A percentile compares a stretch with the other conserved stretches of the same genome.
Conservation (phyloP, 2,797 vertebrate genomes). For the Tarsius wallacei region DNA sequence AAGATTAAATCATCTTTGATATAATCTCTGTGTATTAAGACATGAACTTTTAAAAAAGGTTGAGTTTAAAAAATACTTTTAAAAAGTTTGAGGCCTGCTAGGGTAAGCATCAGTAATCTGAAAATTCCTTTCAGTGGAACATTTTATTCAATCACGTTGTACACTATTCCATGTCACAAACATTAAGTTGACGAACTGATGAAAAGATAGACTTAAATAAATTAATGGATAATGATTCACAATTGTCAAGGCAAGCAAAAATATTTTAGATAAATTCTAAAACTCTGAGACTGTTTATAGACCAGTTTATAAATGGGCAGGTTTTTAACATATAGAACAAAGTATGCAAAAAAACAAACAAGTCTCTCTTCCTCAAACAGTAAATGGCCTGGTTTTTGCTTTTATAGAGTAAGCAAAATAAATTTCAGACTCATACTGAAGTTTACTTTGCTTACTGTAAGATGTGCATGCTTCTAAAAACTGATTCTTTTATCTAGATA, state of each 20-base stretch:
- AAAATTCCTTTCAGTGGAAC: conserved; percentile 55
- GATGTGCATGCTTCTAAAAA: conserved; percentile 26
- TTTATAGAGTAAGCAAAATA: background rate
- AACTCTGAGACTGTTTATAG: background rate
- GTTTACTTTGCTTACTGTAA: conserved; percentile 38
- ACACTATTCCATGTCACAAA: background rate
- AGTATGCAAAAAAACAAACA: background rate
- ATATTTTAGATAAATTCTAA: conserved; percentile 38
- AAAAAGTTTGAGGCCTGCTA: background rate
- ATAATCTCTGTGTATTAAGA: conserved; percentile 23
- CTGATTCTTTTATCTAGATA: conserved; percentile 45
- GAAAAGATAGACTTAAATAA: conserved; percentile 35
- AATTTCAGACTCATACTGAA: background rate
- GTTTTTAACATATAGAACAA: background rate
- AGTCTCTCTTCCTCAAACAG: conserved; percentile 39
- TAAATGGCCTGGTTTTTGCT: conserved; percentile 17
- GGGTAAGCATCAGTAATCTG: conserved; percentile 5
- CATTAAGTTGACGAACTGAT: background rate
- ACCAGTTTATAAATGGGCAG: conserved; percentile 21
- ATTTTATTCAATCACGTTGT: conserved; percentile 5
- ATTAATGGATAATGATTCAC: background rate
- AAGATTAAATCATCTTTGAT: conserved; percentile 45
- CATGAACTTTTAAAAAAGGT: background rate
- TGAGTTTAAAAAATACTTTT: conserved; percentile 23
- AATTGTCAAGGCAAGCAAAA: conserved; percentile 9